phyloP scores from a whole-genome alignment of 2,888 invertebrate species.

The Axea sp. region DNA sequence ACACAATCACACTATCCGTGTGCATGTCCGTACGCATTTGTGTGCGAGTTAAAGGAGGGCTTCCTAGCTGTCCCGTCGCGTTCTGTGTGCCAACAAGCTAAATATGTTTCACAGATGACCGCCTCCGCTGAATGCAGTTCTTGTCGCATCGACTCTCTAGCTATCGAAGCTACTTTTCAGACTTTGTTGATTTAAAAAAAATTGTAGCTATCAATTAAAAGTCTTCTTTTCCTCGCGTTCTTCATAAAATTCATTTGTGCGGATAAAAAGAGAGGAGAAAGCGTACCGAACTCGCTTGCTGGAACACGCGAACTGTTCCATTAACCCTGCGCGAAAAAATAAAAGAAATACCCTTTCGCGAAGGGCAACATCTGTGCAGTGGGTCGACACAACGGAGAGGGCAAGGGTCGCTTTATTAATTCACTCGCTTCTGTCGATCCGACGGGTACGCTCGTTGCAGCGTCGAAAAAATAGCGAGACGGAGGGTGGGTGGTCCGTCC shows the following conservation, averaged over 20 bases:
- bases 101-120: slow-evolving; percentile 79
- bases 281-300: slow-evolving; percentile 41
- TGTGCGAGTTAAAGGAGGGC: slow-evolving; percentile 61
- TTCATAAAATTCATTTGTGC: too few species aligned
- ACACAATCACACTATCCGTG: slow-evolving; percentile 10
- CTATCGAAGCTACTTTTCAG: too few species aligned
- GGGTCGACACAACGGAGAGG: slow-evolving; percentile 62
- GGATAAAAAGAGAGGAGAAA: too few species aligned
- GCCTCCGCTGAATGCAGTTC: slow-evolving; percentile 75
- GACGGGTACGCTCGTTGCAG: slow-evolving; percentile 60
- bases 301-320: slow-evolving; percentile 72
- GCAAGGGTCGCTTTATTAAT: slow-evolving; percentile 77
- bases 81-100: slow-evolving; percentile 79
- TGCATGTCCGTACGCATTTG: slow-evolving; percentile 11
- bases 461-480: slow-evolving; percentile 37
- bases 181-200: too few species aligned
- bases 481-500: slow-evolving; percentile 67
- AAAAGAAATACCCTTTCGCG: slow-evolving; percentile 74
- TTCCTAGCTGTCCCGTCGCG: slow-evolving; percentile 72
- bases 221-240: too few species aligned
- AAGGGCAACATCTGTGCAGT: slow-evolving; percentile 68
- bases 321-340: slow-evolving; percentile 75
- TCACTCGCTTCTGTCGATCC: slow-evolving; percentile 73
- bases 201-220: background rate
- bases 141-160: slow-evolving; percentile 36